Conservation (phyloP, 2,113 vertebrate genomes). For the Planiliza haematocheilus region DNA sequence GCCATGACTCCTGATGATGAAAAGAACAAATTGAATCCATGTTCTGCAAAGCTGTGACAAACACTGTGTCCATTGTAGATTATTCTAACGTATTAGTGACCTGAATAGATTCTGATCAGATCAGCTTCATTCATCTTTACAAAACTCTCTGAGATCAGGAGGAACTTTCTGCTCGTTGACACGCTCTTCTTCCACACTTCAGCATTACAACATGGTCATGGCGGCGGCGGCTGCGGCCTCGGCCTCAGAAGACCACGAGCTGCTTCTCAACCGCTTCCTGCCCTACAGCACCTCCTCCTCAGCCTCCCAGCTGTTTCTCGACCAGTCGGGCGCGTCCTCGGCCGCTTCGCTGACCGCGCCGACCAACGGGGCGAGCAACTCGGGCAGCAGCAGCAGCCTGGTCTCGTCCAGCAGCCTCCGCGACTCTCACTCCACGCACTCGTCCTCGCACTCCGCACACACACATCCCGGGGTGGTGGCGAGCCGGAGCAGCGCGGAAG, state of each 20-base stretch:
- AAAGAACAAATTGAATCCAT: too few relatives aligned
- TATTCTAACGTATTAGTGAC: too few relatives aligned
- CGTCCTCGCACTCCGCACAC: constrained; percentile 75
- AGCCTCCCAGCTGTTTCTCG: constrained; percentile 95
- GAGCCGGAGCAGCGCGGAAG: constrained; percentile 84
- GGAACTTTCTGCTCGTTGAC: background rate
- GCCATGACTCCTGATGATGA: too few relatives aligned
- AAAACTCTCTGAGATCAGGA: too few relatives aligned
- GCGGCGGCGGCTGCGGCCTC: constrained; percentile 93
- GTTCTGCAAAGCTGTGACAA: too few relatives aligned
- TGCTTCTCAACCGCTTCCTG: constrained; percentile 93
- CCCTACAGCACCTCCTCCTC: constrained; percentile 85
- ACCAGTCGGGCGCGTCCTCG: constrained; percentile 89
- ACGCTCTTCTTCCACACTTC: background rate
- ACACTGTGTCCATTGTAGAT: too few relatives aligned
- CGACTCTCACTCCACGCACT: constrained; percentile 87
- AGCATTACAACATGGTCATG: constrained; percentile 98
- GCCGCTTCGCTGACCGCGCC: constrained; percentile 84
- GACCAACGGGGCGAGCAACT: constrained; percentile 88
- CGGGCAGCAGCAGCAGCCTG: constrained; percentile 91
- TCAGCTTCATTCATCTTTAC: too few relatives aligned
- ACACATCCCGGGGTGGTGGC: constrained; percentile 72
- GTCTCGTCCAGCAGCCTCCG: constrained; percentile 92
- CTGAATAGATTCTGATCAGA: too few relatives aligned
- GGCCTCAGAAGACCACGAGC: constrained; percentile 93